Base-by-base conservation (phyloP, 2,888 invertebrate genomes). In the Chironomus riparius region DNA sequence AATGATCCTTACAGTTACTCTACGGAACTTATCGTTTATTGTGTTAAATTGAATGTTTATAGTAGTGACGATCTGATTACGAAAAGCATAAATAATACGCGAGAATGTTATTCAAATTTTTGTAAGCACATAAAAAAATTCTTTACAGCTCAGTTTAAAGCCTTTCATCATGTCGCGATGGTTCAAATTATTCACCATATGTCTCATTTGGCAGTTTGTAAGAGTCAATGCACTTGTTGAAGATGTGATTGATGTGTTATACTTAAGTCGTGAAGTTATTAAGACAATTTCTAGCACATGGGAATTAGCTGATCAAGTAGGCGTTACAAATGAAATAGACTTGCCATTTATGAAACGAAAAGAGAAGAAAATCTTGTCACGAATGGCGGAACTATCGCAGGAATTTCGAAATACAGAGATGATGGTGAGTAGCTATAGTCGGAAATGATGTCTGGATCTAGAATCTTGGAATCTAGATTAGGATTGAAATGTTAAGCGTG, bases 231-330 rank as follows among this genome's bases (percentile, higher is more conserved):
- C 86, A 22, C 79, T 88, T 69, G 81, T 88, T 28, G 88, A 87
- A 77, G 89, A 88, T 79, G 87, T 88, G 1, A 81, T 89, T 70
- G 90, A 90, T 81, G 85, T 90, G 13, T 80, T 90, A 21, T 85
- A 86, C 79, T 80, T 88, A 10, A 83, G 86, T 50, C 89, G 88
- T 80, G 89, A 90, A 80, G 86, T 90, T 48, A 87, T 87, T 38
- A 85, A 87, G 71, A 87, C 87, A 70, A 85, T 90, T 47, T 82
- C 88, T 1, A 87, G 86, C 79, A 86, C 89, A 24, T 90, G 90
- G 90, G 88, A 90, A 78, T 80, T 90, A 13, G 84, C 90, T 38
- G 88, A 88, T 73, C 86, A 87, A 22, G 85, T 87, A 73, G 86
- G 87, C 78, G 79, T 84, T 1, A 83, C 86, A 22, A 83, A 85